Evolutionary conservation across 2,888 invertebrate genomes (phyloP).

Genomic region (Perithous albicinctus): DNA sequence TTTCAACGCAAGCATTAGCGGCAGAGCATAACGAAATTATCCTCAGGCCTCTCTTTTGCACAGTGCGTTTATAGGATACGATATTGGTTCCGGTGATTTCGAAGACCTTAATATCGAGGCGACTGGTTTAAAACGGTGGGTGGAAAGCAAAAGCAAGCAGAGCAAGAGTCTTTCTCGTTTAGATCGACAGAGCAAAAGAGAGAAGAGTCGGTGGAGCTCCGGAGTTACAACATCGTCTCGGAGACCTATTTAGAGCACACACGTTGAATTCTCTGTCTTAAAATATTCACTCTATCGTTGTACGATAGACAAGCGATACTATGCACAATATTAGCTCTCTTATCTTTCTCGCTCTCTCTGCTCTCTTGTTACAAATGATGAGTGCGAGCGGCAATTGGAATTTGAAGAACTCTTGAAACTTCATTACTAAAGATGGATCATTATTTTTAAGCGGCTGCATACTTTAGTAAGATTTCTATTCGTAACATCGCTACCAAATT

Average conservation of each 20-base stretch:
- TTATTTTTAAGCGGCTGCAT: not conserved
- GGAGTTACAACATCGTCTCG: slow-evolving; percentile 70
- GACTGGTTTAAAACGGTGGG: slow-evolving; percentile 52
- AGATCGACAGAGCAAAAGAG: slow-evolving; percentile 55
- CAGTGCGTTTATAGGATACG: slow-evolving; percentile 54
- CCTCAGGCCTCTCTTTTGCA: slow-evolving; percentile 37
- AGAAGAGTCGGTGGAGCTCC: slow-evolving; percentile 57
- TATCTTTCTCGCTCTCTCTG: too few relatives aligned
- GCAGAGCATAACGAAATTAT: slow-evolving; percentile 2
- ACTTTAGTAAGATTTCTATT: not conserved
- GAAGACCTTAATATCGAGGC: slow-evolving; percentile 61
- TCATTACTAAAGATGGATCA: not conserved
- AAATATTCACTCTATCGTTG: slow-evolving; percentile 72
- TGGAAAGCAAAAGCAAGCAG: slow-evolving; percentile 50
- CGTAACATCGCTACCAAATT: not conserved
- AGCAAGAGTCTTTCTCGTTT: slow-evolving; percentile 6
- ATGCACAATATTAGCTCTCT: slow-evolving; percentile 62
- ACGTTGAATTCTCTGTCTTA: slow-evolving; percentile 73
- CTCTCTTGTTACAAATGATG: slow-evolving; percentile 56
- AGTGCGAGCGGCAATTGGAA: not conserved
- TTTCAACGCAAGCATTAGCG: slow-evolving; percentile 8
- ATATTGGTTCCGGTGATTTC: slow-evolving; percentile 57
- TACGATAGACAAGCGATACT: slow-evolving; percentile 69
- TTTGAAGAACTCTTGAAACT: slow-evolving; percentile 10
- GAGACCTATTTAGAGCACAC: slow-evolving; percentile 73